Percentiles rank a stretch among this genome's conserved stretches.
These are phyloP conservation scores for Microlaimidae sp. DNA, from an alignment of 2,888 invertebrate genomes.

Conservation along the genomic window DNA sequence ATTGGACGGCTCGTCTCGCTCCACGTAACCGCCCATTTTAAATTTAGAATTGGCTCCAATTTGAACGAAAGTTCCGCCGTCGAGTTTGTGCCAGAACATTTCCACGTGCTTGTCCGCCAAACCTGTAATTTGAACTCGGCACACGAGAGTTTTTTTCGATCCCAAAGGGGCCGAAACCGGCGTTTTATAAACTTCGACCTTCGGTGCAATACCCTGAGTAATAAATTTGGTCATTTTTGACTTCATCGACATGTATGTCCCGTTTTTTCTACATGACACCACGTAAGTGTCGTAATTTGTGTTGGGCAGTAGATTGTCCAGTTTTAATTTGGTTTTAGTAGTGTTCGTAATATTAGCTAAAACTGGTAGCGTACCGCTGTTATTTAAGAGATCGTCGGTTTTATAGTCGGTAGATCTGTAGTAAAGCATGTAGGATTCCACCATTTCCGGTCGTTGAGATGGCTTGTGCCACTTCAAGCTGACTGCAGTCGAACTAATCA, in stretches of 20 bases:
- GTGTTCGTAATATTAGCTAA: too few species aligned
- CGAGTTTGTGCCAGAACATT: neutral
- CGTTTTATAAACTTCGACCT: slow-evolving; percentile 3
- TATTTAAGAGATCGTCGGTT: neutral
- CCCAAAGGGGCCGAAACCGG: slow-evolving; percentile 11
- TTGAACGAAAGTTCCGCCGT: neutral
- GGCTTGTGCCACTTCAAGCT: slow-evolving; percentile 19
- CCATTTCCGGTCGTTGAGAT: slow-evolving; percentile 2
- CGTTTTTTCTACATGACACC: slow-evolving; percentile 13
- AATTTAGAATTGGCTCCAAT: neutral
- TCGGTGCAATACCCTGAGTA: slow-evolving; percentile 7
- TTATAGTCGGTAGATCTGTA: too few species aligned
- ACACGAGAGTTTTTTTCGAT: slow-evolving; percentile 12
- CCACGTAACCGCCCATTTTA: neutral
- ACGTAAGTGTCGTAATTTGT: slow-evolving; percentile 18
- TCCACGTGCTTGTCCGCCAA: neutral
- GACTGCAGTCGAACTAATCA: too few species aligned
- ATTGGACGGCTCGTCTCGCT: neutral
- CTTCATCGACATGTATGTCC: slow-evolving; percentile 11
- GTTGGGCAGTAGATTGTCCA: slow-evolving; percentile 9
- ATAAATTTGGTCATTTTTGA: slow-evolving; percentile 17
- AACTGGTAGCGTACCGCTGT: too few species aligned
- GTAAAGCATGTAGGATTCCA: slow-evolving; percentile 16
- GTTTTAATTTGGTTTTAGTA: neutral
- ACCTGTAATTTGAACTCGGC: slow-evolving; percentile 13